These are phyloP conservation scores for Uria lomvia DNA, from an alignment of 2,113 vertebrate genomes.

Conservation along the genomic window DNA sequence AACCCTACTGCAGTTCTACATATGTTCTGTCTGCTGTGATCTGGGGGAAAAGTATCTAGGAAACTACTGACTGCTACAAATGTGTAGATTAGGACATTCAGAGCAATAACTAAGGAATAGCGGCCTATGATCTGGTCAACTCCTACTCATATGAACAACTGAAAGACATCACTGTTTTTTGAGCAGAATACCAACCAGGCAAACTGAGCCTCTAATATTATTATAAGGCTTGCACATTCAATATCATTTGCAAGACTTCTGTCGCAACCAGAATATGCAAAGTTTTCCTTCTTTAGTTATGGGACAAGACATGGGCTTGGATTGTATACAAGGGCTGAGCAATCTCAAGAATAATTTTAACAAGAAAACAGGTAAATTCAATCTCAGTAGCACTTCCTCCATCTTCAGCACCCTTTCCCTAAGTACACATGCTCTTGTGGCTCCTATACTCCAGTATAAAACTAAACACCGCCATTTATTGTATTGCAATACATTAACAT, in stretches of 20 bases:
- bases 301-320: not conserved
- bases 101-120: not conserved
- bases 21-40: not conserved
- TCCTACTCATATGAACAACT: not conserved
- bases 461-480: not conserved
- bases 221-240: not conserved
- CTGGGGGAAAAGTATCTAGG: not conserved
- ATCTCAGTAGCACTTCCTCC: not conserved
- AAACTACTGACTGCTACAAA: not conserved
- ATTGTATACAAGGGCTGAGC: not conserved
- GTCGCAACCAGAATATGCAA: not conserved
- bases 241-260: not conserved
- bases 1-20: not conserved
- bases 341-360: not conserved
- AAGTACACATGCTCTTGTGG: not conserved
- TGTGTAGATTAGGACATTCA: not conserved
- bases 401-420: not conserved
- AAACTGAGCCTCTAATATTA: not conserved
- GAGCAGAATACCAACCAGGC: not conserved
- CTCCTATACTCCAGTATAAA: not conserved
- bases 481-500: not conserved
- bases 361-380: not conserved
- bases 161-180: not conserved
- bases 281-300: not conserved
- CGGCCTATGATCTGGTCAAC: not conserved